Conservation (phyloP, 2,888 invertebrate genomes). For the Heliconius sara region DNA sequence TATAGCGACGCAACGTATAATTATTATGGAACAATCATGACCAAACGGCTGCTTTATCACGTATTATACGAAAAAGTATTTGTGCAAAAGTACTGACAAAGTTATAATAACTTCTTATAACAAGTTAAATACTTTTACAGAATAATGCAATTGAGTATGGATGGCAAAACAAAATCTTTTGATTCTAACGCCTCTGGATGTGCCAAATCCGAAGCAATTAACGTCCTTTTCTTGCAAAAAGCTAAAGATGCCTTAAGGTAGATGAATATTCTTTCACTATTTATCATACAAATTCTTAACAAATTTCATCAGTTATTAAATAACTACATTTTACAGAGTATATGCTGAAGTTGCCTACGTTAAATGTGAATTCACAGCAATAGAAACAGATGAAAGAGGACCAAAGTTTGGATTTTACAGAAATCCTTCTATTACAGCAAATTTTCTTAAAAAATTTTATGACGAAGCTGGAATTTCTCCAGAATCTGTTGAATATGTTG, state of each 20-base stretch:
- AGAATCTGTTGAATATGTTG: constrained; percentile 88
- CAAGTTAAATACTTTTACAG: constrained; percentile 47
- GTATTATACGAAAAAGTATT: too few species aligned
- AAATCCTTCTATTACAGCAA: constrained; percentile 73
- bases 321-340: constrained; percentile 60
- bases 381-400: constrained; percentile 76
- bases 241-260: constrained; percentile 83
- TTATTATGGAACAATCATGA: too few species aligned
- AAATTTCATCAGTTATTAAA: not conserved
- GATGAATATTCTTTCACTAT: not conserved
- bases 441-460: constrained; percentile 84
- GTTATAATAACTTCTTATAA: too few species aligned
- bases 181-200: constrained; percentile 91
- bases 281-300: not conserved
- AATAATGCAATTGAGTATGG: constrained; percentile 83
- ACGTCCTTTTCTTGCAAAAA: constrained; percentile 88
- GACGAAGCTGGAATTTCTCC: constrained; percentile 86
- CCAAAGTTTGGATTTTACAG: constrained; percentile 83
- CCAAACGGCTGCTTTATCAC: too few species aligned
- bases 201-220: constrained; percentile 89
- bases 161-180: constrained; percentile 94
- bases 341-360: constrained; percentile 88
- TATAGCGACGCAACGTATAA: too few species aligned
- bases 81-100: too few species aligned
- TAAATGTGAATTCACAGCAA: constrained; percentile 84